Evolutionary conservation across 2,797 vertebrate genomes (phyloP).

Genomic region (Hypotaenidia okinawae): DNA sequence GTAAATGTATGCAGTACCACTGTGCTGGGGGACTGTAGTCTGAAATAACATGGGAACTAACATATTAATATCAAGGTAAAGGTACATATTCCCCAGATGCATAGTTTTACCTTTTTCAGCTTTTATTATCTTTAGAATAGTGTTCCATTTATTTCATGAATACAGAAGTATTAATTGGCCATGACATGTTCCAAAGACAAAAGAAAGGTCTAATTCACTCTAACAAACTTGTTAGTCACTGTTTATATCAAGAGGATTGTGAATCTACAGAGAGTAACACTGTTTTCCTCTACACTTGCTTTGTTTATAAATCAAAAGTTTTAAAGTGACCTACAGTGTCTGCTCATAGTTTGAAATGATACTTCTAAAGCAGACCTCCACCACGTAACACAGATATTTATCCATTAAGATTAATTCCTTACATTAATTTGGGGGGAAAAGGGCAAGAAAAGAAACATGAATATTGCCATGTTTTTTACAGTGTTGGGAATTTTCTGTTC

Average conservation of each 20-base stretch:
- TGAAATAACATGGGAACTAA: constrained; percentile 81
- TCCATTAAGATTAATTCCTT: constrained; percentile 33
- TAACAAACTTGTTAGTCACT: constrained; percentile 93
- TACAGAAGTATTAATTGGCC: constrained; percentile 87
- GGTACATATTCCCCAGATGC: constrained; percentile 89
- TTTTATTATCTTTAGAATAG: constrained; percentile 87
- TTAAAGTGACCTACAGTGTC: constrained; percentile 82
- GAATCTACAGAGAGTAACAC: constrained; percentile 79
- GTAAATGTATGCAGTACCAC: constrained; percentile 83
- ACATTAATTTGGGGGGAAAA: not conserved
- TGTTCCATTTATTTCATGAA: constrained; percentile 81
- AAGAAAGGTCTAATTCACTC: constrained; percentile 95
- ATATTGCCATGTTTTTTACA: not conserved
- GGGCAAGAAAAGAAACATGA: not conserved
- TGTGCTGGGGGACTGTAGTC: constrained; percentile 84
- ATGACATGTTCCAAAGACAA: constrained; percentile 93
- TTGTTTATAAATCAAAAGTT: constrained; percentile 84
- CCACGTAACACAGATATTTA: constrained; percentile 20
- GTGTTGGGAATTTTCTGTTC: not conserved
- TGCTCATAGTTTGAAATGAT: constrained; percentile 67
- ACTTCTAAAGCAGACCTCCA: constrained; percentile 50
- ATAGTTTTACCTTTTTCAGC: constrained; percentile 87
- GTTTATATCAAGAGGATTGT: constrained; percentile 84
- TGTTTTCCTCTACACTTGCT: constrained; percentile 75
- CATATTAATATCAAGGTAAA: constrained; percentile 89